A percentile compares a stretch with the other conserved stretches of the same genome.
Conservation (phyloP, 2,797 vertebrate genomes). For the Pangasius krempfi region DNA sequence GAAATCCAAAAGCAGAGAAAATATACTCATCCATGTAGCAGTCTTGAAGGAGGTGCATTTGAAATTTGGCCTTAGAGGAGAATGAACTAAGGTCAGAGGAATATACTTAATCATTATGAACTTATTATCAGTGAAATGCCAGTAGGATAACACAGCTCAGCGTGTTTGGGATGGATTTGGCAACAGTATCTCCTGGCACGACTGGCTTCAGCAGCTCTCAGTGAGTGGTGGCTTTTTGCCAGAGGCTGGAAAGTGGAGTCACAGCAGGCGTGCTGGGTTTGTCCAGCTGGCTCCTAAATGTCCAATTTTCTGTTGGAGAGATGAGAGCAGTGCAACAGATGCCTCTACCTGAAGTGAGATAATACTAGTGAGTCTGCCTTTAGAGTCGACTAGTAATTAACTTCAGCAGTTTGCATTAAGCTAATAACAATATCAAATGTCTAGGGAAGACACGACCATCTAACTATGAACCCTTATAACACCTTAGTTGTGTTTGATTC, state of each 20-base stretch:
- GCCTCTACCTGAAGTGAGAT: slow-evolving; percentile 67
- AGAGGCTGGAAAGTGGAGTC: slow-evolving; percentile 67
- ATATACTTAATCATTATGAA: slow-evolving; percentile 40
- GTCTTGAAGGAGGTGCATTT: not conserved
- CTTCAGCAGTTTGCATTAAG: slow-evolving; percentile 6
- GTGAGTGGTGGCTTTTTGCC: slow-evolving; percentile 69
- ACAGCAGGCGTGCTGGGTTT: slow-evolving; percentile 64
- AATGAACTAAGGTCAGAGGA: slow-evolving; percentile 35
- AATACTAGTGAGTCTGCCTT: slow-evolving; percentile 59
- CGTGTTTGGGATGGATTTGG: slow-evolving; percentile 63
- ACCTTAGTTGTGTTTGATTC: not conserved
- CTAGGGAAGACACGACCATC: not conserved
- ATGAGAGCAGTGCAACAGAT: slow-evolving; percentile 73
- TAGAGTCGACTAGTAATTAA: slow-evolving; percentile 18
- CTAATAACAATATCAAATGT: not conserved
- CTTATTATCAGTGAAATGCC: slow-evolving; percentile 36
- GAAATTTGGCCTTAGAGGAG: slow-evolving; percentile 3
- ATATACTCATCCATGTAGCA: not conserved
- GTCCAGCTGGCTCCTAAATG: slow-evolving; percentile 80
- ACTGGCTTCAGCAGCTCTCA: slow-evolving; percentile 67
- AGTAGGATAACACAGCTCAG: slow-evolving; percentile 44
- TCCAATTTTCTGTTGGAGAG: slow-evolving; percentile 74
- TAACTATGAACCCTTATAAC: not conserved
- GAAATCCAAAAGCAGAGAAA: not conserved
- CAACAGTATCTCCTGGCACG: slow-evolving; percentile 71